A percentile compares a stretch with the other conserved stretches of the same genome.
These are phyloP conservation scores for Pocillopora verrucosa DNA, from an alignment of 64 coral and sea anemone genomes.

Conservation along the genomic window DNA sequence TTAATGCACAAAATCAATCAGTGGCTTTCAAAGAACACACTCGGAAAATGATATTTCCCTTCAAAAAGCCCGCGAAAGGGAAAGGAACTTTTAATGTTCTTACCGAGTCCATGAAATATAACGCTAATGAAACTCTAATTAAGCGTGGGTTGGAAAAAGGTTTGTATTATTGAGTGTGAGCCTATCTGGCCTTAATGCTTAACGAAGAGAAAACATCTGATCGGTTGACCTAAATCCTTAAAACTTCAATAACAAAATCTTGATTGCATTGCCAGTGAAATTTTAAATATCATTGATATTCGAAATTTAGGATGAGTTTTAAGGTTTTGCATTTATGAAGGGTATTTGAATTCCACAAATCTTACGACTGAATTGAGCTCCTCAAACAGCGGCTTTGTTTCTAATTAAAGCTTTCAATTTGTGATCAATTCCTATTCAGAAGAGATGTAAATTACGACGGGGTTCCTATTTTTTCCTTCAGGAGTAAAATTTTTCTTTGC, in stretches of 20 bases:
- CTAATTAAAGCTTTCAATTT: slow-evolving; percentile 15
- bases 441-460: background rate
- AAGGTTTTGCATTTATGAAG: background rate
- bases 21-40: background rate
- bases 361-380: background rate
- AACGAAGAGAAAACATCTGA: background rate
- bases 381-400: background rate
- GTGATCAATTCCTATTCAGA: background rate
- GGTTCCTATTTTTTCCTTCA: background rate
- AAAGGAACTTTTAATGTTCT: background rate
- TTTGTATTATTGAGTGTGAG: background rate
- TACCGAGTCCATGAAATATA: background rate
- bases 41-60: background rate
- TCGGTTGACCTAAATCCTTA: background rate
- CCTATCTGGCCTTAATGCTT: background rate
- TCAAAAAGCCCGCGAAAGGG: background rate
- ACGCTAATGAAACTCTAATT: background rate
- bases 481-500: background rate
- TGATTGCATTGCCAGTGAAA: background rate
- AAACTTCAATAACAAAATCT: background rate
- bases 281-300: background rate
- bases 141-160: background rate
- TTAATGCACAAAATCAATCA: background rate
- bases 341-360: background rate
- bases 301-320: background rate